Base-by-base conservation (phyloP, 2,888 invertebrate species). In the Gryllus longicercus region DNA sequence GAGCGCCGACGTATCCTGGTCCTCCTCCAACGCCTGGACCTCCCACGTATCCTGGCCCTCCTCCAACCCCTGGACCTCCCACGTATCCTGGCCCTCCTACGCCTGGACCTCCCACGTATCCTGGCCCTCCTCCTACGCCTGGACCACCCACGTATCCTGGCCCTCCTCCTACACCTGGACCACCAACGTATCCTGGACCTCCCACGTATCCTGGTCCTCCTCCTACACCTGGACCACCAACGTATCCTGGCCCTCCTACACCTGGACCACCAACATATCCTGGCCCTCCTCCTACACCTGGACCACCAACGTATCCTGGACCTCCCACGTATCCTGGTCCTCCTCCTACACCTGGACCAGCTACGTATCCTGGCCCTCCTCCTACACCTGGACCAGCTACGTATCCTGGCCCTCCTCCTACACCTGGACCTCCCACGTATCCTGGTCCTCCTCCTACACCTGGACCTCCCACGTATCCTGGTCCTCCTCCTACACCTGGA, bases 71-170 rank as follows among this genome's bases (percentile, higher is more conserved):
- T 78, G 78, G 14, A 1, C 76, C 76, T 3, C 3, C 12, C 16
- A n/a, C 23, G 16, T 38, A 76, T 25, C 21, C 80, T 21, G 81
- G 79, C 21, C 80, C 11, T 51, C n/a, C n/a, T n/a, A n/a, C n/a
- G n/a, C 51, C 51, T 12, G 11, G 77, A n/a, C 76, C 80, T 0
- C 81, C 79, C 11, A 79, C 74, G 49, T 51, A 51, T 51, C 51
- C 51, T 12, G 11, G 77, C n/a, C 76, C 80, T 0, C 81, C 79
- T 12, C 79, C 74, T 21, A 23, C 77, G 23, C 49, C 75, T 25
- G 76, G 79, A 74, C 81, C 82, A 21, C 81, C 83, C n/a, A 82
- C 82, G 63, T 82, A 82, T 50, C 76, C 75, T n/a, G 81, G 82
- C 50, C 79, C 51, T 38, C 82, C 80, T 38, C 78, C 80, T 2